Evolutionary conservation across 2,888 invertebrate genomes (phyloP).

Genomic region (Nomada ruficornis): DNA sequence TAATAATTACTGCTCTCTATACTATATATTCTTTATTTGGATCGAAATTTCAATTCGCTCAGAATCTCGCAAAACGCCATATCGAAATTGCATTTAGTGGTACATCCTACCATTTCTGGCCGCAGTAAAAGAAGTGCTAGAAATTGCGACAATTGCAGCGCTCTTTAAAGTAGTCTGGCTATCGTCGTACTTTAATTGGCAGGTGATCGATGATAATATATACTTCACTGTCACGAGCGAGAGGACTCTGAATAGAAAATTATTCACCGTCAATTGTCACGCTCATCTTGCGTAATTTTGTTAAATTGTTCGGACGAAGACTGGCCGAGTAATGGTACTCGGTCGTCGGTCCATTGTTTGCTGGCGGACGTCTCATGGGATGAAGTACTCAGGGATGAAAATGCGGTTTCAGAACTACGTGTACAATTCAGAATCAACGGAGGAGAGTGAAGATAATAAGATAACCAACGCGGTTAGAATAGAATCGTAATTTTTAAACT

Average conservation of each 20-base stretch:
- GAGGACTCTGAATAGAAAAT: slow-evolving; percentile 3
- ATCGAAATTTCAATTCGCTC: no score
- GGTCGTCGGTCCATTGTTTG: slow-evolving; percentile 52
- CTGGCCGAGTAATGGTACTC: slow-evolving; percentile 35
- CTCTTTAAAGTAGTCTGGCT: not conserved
- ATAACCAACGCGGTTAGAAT: slow-evolving; percentile 67
- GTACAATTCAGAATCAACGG: slow-evolving; percentile 66
- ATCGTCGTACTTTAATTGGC: slow-evolving; percentile 4
- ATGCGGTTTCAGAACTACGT: slow-evolving; percentile 63
- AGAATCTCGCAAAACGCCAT: no score
- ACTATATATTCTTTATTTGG: no score
- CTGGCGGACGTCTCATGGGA: slow-evolving; percentile 53
- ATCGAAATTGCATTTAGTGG: no score
- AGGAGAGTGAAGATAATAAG: slow-evolving; percentile 64
- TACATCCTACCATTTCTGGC: no score
- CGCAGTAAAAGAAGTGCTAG: no score
- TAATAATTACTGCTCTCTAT: no score
- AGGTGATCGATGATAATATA: not conserved
- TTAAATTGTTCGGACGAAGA: slow-evolving; percentile 42
- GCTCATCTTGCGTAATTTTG: slow-evolving; percentile 34
- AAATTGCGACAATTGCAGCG: not conserved
- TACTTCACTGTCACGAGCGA: not conserved
- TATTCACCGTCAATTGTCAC: slow-evolving; percentile 34
- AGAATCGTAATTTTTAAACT: slow-evolving; percentile 55
- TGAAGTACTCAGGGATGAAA: slow-evolving; percentile 64